Base-by-base conservation (phyloP, 2,113 vertebrate species). In the Platanista minor region DNA sequence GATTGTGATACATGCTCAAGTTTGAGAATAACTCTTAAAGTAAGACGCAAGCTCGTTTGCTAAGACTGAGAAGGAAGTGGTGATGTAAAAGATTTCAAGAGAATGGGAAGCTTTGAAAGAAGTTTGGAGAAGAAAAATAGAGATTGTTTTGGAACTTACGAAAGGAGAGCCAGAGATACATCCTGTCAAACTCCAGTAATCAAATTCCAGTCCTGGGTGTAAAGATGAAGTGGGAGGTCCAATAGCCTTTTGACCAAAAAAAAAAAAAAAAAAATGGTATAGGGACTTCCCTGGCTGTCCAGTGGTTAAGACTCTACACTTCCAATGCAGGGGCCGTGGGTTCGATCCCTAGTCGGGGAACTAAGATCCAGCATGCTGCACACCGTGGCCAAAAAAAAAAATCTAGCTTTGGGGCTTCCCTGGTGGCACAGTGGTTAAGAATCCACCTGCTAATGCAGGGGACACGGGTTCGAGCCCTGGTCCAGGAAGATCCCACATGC, bases 111-210 rank as follows among this genome's bases (percentile, higher is more conserved):
- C 25, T 74, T 29, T 43, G 71, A 74, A 74, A 74, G 25, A 29
- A 74, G 39, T 17, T 29, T 8, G 29, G 71, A 41, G 25, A 74
- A 74, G 71, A 29, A 74, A 43, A 74, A 43, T 3, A 29, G 39
- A 74, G 71, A 74, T 5, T 74, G 39, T 43, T 29, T 29, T 25
- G 4, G 41, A 74, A 15, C 41, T 43, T 43, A 29, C 0, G 0
- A 74, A 74, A 74, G 41, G 71, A 74, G 15, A 29, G 71, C 41
- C 25, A 27, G 41, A 74, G 71, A 74, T 43, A 74, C 41, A 43
- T 43, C 8, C 71, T 74, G 14, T 41, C 71, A 17, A 5, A 43
- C 25, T 74, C 71, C 41, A 29, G 39, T 39, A 17, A 25, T 14
- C 43, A 14, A 74, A 74, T 74, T 43, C 14, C 17, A 43, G 14